phyloP scores from a whole-genome alignment of 2,113 vertebrate genomes.

The Pogona vitticeps region DNA sequence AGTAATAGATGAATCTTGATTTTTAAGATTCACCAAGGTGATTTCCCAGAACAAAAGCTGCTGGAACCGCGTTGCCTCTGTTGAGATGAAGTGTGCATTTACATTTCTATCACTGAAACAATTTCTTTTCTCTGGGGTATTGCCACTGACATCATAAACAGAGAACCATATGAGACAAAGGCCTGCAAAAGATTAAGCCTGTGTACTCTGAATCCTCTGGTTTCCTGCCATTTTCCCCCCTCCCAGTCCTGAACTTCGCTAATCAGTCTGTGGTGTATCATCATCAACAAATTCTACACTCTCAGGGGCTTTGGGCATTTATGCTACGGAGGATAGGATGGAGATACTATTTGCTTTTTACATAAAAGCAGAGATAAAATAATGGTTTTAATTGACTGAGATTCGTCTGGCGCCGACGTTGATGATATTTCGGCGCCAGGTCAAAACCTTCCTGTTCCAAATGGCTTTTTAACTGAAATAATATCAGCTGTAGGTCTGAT shows the following conservation, averaged over 20 bases:
- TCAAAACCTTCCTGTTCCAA: too few species aligned
- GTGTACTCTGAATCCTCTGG: background rate
- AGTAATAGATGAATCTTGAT: slow-evolving; percentile 5
- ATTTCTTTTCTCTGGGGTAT: background rate
- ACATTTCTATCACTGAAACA: background rate
- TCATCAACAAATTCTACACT: background rate
- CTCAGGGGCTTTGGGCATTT: background rate
- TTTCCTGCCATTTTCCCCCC: slow-evolving; percentile 1
- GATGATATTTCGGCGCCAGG: too few species aligned
- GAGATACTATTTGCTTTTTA: background rate
- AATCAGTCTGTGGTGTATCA: slow-evolving; percentile 17
- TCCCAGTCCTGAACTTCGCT: background rate
- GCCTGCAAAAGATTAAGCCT: background rate
- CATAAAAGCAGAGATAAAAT: slow-evolving; percentile 28
- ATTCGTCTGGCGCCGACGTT: too few species aligned
- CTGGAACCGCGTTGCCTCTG: background rate
- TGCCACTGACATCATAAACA: background rate
- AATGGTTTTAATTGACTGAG: slow-evolving; percentile 35
- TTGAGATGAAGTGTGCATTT: background rate
- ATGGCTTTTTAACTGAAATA: too few species aligned
- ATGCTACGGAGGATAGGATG: background rate
- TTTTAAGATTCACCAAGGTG: background rate
- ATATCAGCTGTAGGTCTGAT: too few species aligned
- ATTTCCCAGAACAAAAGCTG: background rate
- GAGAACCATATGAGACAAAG: background rate